Conservation (phyloP, 2,797 vertebrate genomes). For the Enteromius thamalakanensis region DNA sequence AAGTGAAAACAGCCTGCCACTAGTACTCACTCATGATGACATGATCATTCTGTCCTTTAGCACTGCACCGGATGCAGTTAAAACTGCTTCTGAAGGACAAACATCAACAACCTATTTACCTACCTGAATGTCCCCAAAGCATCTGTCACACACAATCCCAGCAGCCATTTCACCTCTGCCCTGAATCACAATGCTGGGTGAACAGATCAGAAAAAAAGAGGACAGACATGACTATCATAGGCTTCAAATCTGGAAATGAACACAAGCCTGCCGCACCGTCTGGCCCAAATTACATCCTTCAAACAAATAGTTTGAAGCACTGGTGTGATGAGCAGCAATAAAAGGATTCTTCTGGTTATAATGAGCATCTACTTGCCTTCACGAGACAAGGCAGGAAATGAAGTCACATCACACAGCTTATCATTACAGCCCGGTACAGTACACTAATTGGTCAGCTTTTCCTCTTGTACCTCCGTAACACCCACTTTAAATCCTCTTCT, state of each 20-base stretch:
- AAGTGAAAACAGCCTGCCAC: not conserved
- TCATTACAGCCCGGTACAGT: slow-evolving; percentile 48
- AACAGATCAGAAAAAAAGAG: slow-evolving; percentile 13
- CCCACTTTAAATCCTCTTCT: slow-evolving; percentile 56
- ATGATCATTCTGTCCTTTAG: not conserved
- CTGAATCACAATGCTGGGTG: slow-evolving; percentile 29
- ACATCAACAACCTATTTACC: slow-evolving; percentile 79
- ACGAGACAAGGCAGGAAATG: slow-evolving; percentile 24
- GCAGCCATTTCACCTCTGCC: slow-evolving; percentile 61
- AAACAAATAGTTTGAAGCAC: slow-evolving; percentile 39
- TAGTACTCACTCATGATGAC: not conserved
- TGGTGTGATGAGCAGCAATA: not conserved
- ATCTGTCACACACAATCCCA: slow-evolving; percentile 53
- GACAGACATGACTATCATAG: slow-evolving; percentile 6
- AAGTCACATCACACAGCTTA: slow-evolving; percentile 43
- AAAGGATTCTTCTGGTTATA: slow-evolving; percentile 24
- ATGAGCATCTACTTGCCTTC: slow-evolving; percentile 8
- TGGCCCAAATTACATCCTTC: slow-evolving; percentile 5
- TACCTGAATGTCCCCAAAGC: slow-evolving; percentile 76
- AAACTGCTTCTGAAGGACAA: slow-evolving; percentile 73
- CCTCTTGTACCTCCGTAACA: slow-evolving; percentile 25
- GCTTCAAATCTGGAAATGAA: slow-evolving; percentile 12
- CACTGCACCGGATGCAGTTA: slow-evolving; percentile 4
- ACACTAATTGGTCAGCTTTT: slow-evolving; percentile 58
- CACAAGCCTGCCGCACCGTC: slow-evolving; percentile 1